Evolutionary conservation across 2,888 invertebrate species (phyloP).

Genomic region (Cyclophora punctaria): DNA sequence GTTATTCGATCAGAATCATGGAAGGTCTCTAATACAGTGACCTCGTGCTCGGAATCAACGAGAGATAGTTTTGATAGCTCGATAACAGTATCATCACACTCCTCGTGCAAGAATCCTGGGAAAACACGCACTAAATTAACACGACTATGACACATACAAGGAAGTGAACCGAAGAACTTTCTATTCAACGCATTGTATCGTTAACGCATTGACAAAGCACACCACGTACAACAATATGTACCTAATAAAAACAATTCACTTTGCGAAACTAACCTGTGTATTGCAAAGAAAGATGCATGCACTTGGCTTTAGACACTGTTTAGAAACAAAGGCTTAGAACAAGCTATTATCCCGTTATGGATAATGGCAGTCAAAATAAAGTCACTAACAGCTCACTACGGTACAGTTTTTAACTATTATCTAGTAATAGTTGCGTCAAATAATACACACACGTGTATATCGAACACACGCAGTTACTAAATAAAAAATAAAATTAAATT

Average conservation of each 20-base stretch:
- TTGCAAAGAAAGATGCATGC: constrained; percentile 76
- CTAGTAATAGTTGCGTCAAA: constrained; percentile 41
- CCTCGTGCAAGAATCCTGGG: constrained; percentile 70
- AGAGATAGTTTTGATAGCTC: constrained; percentile 71
- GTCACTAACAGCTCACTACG: constrained; percentile 31
- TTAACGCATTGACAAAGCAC: constrained; percentile 33
- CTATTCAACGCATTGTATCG: constrained; percentile 44
- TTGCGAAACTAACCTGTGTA: constrained; percentile 60
- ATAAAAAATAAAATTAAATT: constrained; percentile 66
- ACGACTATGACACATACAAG: constrained; percentile 51
- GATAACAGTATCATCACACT: constrained; percentile 75
- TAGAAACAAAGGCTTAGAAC: constrained; percentile 66
- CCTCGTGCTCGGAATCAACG: constrained; percentile 59
- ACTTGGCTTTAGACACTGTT: constrained; percentile 73
- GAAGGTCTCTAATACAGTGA: constrained; percentile 59
- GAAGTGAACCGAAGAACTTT: constrained; percentile 64
- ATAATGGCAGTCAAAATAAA: constrained; percentile 62
- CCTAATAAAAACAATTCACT: neutral
- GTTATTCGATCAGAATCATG: constrained; percentile 54
- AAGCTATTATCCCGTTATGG: constrained; percentile 74
- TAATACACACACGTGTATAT: constrained; percentile 38
- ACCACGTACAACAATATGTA: constrained; percentile 4
- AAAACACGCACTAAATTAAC: constrained; percentile 31
- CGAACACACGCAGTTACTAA: constrained; percentile 42
- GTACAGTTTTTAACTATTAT: constrained; percentile 45